Conservation (phyloP, 2,113 vertebrate species). For the Anser cygnoides region DNA sequence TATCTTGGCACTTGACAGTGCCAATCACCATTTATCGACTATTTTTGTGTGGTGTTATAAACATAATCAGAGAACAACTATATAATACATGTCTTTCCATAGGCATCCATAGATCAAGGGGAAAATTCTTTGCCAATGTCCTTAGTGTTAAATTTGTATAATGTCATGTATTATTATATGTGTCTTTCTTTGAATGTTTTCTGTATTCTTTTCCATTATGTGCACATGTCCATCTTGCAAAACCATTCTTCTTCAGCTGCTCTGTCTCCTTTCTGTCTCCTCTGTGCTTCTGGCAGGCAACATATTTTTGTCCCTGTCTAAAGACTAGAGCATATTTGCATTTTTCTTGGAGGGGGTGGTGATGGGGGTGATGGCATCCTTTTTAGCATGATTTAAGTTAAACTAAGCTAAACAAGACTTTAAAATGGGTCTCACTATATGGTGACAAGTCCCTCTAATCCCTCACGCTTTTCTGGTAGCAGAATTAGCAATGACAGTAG, state of each 20-base stretch:
- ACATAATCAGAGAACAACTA: not conserved
- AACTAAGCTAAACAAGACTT: not conserved
- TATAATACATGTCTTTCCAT: not conserved
- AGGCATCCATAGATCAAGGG: not conserved
- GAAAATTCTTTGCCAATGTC: not conserved
- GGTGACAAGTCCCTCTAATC: not conserved
- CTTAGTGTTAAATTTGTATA: not conserved
- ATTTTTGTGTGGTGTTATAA: not conserved
- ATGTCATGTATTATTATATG: not conserved
- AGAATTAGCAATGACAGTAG: not conserved
- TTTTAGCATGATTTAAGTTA: not conserved
- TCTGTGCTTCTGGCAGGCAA: not conserved
- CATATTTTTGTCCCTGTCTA: not conserved
- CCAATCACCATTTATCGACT: too few relatives aligned
- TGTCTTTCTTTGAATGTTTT: not conserved
- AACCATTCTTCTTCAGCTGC: not conserved
- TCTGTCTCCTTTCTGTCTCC: not conserved
- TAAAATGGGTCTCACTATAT: not conserved
- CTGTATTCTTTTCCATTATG: not conserved
- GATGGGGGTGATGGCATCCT: not conserved
- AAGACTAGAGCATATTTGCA: not conserved
- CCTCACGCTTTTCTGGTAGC: not conserved
- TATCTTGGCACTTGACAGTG: too few relatives aligned
- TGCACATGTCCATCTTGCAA: not conserved
- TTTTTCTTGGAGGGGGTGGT: not conserved